A percentile compares a stretch with the other conserved stretches of the same genome.
phyloP scores from a whole-genome alignment of 53 echinoderm and acorn worm species.

The Luidia sarsii region DNA sequence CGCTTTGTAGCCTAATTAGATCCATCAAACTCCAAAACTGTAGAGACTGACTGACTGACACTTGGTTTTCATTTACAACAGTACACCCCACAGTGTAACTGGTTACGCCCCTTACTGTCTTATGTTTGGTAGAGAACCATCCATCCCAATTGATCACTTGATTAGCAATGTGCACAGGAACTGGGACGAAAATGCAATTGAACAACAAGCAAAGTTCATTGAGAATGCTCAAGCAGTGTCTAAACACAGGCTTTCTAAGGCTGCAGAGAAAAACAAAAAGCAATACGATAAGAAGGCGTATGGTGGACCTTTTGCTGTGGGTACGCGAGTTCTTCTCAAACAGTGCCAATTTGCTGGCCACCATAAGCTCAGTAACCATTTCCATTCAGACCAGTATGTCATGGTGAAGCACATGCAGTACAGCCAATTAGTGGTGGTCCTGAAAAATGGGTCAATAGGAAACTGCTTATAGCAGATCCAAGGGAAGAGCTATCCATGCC shows the following conservation, averaged over 20 bases:
- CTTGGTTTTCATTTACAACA: constrained; percentile 54
- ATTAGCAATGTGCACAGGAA: not conserved
- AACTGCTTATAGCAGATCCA: constrained; percentile 38
- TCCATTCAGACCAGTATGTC: not conserved
- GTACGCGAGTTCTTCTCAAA: constrained; percentile 25
- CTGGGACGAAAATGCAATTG: constrained; percentile 26
- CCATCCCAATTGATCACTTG: constrained; percentile 33
- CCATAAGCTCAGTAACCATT: constrained; percentile 22
- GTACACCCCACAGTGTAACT: constrained; percentile 52
- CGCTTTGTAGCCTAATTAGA: constrained; percentile 31
- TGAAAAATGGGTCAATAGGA: not conserved
- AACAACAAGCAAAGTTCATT: constrained; percentile 24
- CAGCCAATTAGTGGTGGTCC: constrained; percentile 19
- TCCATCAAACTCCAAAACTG: constrained; percentile 22
- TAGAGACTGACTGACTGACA: constrained; percentile 32
- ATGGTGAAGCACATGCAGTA: not conserved
- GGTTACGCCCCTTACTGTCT: constrained; percentile 21
- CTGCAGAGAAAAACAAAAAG: constrained; percentile 16
- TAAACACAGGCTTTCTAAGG: not conserved
- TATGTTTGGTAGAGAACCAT: constrained; percentile 35
- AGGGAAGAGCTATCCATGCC: not conserved
- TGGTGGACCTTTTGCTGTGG: constrained; percentile 8
- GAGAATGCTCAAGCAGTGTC: constrained; percentile 9
- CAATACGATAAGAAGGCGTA: constrained; percentile 1
- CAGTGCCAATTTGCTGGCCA: constrained; percentile 14